Percentiles rank a stretch among this genome's conserved stretches.
Conservation (phyloP, 2,113 vertebrate genomes). For the Periophthalmodon schlosseri region DNA sequence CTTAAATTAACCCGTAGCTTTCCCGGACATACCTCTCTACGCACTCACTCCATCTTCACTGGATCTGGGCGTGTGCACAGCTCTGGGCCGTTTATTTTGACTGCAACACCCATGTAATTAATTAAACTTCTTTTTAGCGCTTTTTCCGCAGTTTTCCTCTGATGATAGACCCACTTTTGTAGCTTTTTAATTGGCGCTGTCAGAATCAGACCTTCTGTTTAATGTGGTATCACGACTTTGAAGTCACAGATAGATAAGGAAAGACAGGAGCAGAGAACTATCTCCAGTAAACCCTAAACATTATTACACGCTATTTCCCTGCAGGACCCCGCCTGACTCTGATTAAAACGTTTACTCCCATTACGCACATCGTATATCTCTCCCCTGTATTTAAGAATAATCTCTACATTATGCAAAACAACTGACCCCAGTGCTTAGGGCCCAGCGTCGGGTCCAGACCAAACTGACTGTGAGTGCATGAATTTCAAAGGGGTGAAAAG, state of each 20-base stretch:
- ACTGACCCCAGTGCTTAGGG: neutral
- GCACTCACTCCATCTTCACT: slow-evolving; percentile 38
- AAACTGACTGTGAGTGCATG: too few relatives aligned
- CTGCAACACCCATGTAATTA: slow-evolving; percentile 8
- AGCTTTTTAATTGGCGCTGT: slow-evolving; percentile 25
- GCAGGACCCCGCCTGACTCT: slow-evolving; percentile 35
- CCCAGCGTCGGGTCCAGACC: too few relatives aligned
- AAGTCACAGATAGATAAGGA: slow-evolving; percentile 9
- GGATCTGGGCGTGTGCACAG: slow-evolving; percentile 41
- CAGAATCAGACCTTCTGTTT: slow-evolving; percentile 24
- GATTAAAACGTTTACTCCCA: slow-evolving; percentile 49
- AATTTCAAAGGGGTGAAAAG: too few relatives aligned
- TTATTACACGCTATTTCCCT: slow-evolving; percentile 39
- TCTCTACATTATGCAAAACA: neutral
- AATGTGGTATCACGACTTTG: slow-evolving; percentile 23
- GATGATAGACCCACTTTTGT: slow-evolving; percentile 29
- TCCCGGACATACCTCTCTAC: slow-evolving; percentile 63
- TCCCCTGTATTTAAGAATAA: slow-evolving; percentile 9
- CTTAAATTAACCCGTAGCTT: slow-evolving; percentile 78
- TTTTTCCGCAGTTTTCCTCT: neutral
- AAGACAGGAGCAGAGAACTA: slow-evolving; percentile 12
- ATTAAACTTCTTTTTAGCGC: neutral
- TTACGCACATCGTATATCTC: slow-evolving; percentile 21
- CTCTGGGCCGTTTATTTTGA: slow-evolving; percentile 43
- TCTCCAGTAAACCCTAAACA: slow-evolving; percentile 46